Conservation (phyloP, 2,888 invertebrate species). For the Ophion costatus region DNA sequence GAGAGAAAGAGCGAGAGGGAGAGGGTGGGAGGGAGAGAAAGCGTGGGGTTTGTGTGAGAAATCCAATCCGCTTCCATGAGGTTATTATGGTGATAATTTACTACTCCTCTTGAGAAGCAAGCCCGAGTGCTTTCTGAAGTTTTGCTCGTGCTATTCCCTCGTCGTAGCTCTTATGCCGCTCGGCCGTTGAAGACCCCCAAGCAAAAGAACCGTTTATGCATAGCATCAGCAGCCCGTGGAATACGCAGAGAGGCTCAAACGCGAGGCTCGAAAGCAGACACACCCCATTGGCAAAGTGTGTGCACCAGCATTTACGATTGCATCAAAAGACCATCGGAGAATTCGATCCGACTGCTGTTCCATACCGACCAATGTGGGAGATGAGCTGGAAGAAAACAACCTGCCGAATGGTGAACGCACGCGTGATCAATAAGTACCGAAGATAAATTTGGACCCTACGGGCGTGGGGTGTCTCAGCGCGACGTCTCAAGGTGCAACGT, state of each 20-base stretch:
- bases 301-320: constrained; percentile 31
- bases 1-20: constrained; percentile 8
- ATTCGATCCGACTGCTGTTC: constrained; percentile 28
- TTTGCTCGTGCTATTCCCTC: constrained; percentile 59
- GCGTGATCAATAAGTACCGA: constrained; percentile 22
- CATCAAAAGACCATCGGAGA: constrained; percentile 16
- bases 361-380: background rate
- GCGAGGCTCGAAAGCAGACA: constrained; percentile 38
- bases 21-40: constrained; percentile 34
- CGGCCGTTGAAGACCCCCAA: constrained; percentile 44
- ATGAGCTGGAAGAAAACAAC: background rate
- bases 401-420: background rate
- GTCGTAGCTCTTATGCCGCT: constrained; percentile 53
- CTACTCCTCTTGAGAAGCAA: constrained; percentile 74
- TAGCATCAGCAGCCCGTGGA: constrained; percentile 56
- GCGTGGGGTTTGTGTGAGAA: constrained; percentile 77
- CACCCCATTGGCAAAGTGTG: constrained; percentile 74
- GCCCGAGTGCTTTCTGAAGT: constrained; percentile 65
- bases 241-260: constrained; percentile 53
- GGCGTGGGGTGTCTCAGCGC: background rate
- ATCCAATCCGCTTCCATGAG: constrained; percentile 80
- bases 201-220: constrained; percentile 62
- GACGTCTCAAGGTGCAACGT: constrained; percentile 33
- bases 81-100: constrained; percentile 82
- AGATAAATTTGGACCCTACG: constrained; percentile 12